Conservation (phyloP, 2,797 vertebrate species). For the Falco cherrug region DNA sequence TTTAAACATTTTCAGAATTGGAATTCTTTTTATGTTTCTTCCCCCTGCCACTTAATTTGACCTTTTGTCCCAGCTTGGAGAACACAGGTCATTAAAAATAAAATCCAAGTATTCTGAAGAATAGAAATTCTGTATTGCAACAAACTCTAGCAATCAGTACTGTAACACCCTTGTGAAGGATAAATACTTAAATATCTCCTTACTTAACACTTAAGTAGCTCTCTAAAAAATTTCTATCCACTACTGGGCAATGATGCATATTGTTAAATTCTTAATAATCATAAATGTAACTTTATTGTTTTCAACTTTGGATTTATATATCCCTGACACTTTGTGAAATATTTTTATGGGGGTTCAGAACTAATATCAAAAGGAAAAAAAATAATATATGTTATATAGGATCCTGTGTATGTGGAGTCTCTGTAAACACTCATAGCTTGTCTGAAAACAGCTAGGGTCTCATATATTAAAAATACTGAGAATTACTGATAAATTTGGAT, state of each 20-base stretch:
- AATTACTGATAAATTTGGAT: neutral
- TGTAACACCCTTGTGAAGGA: neutral
- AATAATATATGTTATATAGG: fast-evolving
- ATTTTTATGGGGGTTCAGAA: neutral
- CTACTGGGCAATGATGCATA: neutral
- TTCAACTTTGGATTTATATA: neutral
- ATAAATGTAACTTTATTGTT: neutral
- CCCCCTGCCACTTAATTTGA: neutral
- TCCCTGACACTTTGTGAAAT: neutral
- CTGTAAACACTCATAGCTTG: neutral
- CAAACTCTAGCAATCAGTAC: neutral
- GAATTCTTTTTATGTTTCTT: neutral
- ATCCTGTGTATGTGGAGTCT: neutral
- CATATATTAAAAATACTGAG: neutral
- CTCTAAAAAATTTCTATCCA: neutral
- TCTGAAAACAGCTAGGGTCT: neutral
- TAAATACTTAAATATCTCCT: neutral
- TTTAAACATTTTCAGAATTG: neutral
- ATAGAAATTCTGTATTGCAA: neutral
- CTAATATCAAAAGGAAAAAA: neutral
- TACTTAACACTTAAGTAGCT: neutral
- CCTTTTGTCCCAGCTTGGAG: neutral
- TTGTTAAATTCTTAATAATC: neutral
- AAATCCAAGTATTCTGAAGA: neutral
- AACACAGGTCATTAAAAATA: neutral